Conservation (phyloP, 1,140 invertebrate genomes). For the Papilio polyxenes region DNA sequence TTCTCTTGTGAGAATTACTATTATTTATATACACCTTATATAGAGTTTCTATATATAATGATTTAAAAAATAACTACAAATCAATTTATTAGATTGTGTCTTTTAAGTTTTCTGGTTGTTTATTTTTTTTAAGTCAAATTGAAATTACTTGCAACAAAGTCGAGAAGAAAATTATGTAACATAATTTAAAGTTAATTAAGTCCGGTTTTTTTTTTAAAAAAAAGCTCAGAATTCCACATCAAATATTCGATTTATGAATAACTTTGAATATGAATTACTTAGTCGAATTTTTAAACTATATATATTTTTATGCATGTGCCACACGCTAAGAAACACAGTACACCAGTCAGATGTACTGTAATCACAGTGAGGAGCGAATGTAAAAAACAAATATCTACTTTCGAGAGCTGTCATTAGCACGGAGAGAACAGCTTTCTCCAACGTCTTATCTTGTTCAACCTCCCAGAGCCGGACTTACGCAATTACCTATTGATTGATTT, state of each 20-base stretch:
- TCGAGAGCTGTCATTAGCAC: neutral
- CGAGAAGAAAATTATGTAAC: too few species aligned
- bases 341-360: neutral
- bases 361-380: neutral
- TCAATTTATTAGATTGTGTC: neutral
- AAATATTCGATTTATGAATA: too few species aligned
- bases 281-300: too few species aligned
- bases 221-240: too few species aligned
- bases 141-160: too few species aligned
- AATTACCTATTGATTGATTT: slow-evolving; percentile 24
- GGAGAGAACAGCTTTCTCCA: slow-evolving; percentile 27
- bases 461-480: neutral
- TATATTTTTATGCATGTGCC: neutral
- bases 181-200: too few species aligned
- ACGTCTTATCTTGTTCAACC: slow-evolving; percentile 30
- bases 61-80: neutral
- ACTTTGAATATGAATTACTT: too few species aligned
- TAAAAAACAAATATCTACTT: slow-evolving; percentile 24
- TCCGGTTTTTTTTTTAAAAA: too few species aligned
- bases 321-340: neutral
- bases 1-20: neutral
- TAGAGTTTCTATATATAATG: neutral
- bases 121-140: too few species aligned
- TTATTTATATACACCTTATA: neutral
- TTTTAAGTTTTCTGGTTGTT: too few species aligned